Percentiles rank a stretch among this genome's conserved stretches.
Evolutionary conservation across 2,797 vertebrate species (phyloP).

Genomic region (Manis crassicaudata): DNA sequence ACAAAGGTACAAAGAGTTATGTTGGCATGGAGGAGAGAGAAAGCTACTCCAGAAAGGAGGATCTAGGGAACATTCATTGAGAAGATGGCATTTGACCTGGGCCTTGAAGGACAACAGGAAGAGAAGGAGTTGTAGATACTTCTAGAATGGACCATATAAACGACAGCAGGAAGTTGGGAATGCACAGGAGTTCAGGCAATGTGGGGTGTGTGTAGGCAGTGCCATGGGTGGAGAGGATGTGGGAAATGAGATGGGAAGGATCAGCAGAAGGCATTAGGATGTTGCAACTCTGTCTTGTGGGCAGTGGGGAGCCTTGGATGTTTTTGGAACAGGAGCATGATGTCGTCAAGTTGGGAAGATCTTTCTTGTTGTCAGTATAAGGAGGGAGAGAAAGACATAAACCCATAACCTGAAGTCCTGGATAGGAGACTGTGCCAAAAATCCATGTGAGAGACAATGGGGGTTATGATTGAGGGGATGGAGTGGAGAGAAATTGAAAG

Average conservation of each 20-base stretch:
- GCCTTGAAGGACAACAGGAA: constrained; percentile 15
- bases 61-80: neutral
- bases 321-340: neutral
- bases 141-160: neutral
- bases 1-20: neutral
- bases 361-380: constrained; percentile 27
- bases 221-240: neutral
- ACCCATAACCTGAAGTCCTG: neutral
- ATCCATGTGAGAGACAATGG: neutral
- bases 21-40: neutral
- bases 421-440: neutral
- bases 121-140: neutral
- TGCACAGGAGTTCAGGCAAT: neutral
- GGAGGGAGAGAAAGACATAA: neutral
- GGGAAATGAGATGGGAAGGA: neutral
- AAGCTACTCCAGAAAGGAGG: neutral
- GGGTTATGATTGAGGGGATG: neutral
- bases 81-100: constrained; percentile 19
- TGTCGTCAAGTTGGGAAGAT: constrained; percentile 4
- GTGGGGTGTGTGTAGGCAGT: neutral
- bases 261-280: neutral
- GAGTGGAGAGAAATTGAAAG: neutral
- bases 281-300: neutral
- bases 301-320: neutral
- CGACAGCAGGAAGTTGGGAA: neutral